Evolutionary conservation across 2,888 invertebrate genomes (phyloP).

Genomic region (Agrotis ipsilon): DNA sequence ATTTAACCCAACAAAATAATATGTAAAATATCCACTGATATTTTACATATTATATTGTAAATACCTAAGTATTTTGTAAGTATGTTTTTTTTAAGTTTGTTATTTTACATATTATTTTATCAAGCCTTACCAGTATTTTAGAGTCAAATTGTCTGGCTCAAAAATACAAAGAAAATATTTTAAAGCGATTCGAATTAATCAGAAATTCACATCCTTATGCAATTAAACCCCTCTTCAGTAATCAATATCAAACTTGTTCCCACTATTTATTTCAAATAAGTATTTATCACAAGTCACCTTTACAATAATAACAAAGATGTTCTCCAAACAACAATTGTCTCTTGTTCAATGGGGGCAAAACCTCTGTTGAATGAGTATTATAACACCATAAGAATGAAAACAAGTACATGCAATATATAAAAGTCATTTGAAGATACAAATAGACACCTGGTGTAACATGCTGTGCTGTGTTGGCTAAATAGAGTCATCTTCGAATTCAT

Average conservation of each 20-base stretch:
- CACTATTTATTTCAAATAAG: constrained; percentile 28
- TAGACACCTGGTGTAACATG: constrained; percentile 60
- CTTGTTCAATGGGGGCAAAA: constrained; percentile 33
- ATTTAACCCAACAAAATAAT: too few relatives aligned
- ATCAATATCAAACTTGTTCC: constrained; percentile 18
- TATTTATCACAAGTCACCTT: constrained; percentile 23
- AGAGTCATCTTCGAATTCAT: constrained; percentile 36
- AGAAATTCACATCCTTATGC: not conserved
- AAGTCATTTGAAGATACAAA: constrained; percentile 42
- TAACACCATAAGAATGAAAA: constrained; percentile 32
- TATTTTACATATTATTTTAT: too few relatives aligned
- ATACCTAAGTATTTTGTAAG: too few relatives aligned
- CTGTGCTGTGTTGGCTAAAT: constrained; percentile 62
- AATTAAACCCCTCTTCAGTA: not conserved
- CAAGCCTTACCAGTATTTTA: too few relatives aligned
- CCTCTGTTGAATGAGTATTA: constrained; percentile 30
- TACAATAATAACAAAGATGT: constrained; percentile 18
- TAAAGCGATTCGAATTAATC: not conserved
- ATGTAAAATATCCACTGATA: too few relatives aligned
- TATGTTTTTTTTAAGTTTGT: too few relatives aligned
- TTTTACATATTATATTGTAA: too few relatives aligned
- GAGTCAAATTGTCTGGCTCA: too few relatives aligned
- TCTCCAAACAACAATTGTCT: constrained; percentile 34
- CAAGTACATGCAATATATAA: constrained; percentile 40
- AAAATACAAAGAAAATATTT: not conserved